Percentiles rank a stretch among this genome's conserved stretches.
Conservation (phyloP, 2,797 vertebrate genomes). For the Echiichthys vipera region DNA sequence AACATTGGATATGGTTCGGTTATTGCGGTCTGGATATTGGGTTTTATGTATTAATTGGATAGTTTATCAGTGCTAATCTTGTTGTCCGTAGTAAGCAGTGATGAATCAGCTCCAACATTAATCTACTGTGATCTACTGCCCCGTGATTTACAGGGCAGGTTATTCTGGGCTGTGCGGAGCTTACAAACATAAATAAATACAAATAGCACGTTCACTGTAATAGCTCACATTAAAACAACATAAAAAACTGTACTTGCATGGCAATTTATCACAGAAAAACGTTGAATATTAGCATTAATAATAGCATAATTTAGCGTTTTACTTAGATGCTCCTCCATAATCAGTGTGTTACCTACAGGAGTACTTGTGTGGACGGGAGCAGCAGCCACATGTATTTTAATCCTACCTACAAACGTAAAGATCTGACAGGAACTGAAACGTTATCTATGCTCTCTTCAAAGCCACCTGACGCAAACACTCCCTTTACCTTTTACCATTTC, state of each 20-base stretch:
- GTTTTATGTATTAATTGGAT: neutral
- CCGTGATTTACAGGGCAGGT: neutral
- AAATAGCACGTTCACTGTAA: neutral
- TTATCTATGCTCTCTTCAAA: too few relatives aligned
- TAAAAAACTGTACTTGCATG: neutral
- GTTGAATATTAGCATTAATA: neutral
- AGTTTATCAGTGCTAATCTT: slow-evolving; percentile 8
- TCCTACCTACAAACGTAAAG: too few relatives aligned
- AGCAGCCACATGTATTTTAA: too few relatives aligned
- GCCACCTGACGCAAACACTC: too few relatives aligned
- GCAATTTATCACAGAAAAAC: neutral
- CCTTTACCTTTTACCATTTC: too few relatives aligned
- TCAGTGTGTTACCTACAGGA: too few relatives aligned
- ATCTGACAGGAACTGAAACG: too few relatives aligned
- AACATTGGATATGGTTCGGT: neutral
- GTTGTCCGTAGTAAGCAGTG: neutral
- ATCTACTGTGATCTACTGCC: neutral
- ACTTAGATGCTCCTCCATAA: too few relatives aligned
- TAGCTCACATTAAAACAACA: neutral
- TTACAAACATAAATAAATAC: neutral
- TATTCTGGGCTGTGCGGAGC: neutral
- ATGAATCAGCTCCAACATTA: slow-evolving; percentile 8
- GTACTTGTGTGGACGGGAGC: too few relatives aligned
- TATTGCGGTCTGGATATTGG: neutral
- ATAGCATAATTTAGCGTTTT: neutral